phyloP scores from a whole-genome alignment of 2,797 vertebrate genomes.

The Gallinago nigripennis region DNA sequence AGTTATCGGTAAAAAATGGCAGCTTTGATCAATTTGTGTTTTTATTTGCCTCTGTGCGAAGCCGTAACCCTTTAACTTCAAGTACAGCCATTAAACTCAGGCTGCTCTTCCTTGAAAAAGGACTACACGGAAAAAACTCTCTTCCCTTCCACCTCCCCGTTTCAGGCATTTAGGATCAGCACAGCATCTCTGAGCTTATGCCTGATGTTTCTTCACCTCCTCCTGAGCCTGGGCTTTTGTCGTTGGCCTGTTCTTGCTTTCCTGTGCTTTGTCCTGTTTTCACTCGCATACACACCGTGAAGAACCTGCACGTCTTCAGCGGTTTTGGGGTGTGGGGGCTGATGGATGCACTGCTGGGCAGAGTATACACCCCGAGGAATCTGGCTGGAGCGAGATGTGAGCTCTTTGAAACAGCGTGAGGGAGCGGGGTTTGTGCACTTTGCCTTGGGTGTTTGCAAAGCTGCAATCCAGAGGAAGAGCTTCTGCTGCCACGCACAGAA shows the following conservation, averaged over 20 bases:
- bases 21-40: conserved; percentile 36
- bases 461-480: background rate
- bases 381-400: background rate
- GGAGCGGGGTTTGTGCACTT: background rate
- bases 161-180: background rate
- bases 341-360: background rate
- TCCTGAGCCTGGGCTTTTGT: background rate
- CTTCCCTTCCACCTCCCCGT: background rate
- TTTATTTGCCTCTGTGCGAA: background rate
- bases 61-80: conserved; percentile 1
- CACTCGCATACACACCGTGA: background rate
- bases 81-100: background rate
- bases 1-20: conserved; percentile 15
- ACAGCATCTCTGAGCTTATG: background rate
- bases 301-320: background rate
- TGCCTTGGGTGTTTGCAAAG: background rate
- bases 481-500: background rate
- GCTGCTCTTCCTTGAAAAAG: background rate
- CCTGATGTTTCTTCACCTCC: background rate
- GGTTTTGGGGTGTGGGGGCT: rapidly evolving
- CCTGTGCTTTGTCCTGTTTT: background rate
- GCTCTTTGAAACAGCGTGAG: background rate
- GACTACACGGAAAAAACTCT: background rate
- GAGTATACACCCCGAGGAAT: background rate
- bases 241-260: background rate